Conservation (phyloP, 2,113 vertebrate species). For the Orthonyx spaldingii region DNA sequence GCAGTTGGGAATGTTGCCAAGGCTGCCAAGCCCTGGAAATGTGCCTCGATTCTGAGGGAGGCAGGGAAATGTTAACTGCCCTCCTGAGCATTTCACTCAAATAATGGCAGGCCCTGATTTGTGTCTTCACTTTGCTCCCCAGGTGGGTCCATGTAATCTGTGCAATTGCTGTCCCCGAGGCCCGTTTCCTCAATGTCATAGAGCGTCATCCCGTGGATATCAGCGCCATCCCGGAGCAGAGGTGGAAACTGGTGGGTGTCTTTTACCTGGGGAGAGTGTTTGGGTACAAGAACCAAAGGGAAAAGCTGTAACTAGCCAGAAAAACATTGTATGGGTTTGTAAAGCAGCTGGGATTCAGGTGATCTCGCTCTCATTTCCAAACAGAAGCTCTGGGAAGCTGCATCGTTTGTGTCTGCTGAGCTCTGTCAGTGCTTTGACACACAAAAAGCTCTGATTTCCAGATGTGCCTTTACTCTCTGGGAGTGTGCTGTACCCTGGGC, state of each 20-base stretch:
- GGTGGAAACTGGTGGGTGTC: slow-evolving; percentile 87
- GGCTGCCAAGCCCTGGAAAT: background rate
- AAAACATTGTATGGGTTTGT: background rate
- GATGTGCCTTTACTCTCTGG: background rate
- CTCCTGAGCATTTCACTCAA: background rate
- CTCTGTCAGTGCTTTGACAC: background rate
- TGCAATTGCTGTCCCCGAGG: slow-evolving; percentile 90
- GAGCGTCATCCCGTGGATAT: slow-evolving; percentile 92
- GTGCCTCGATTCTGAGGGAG: background rate
- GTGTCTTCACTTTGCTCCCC: background rate
- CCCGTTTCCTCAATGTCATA: slow-evolving; percentile 83
- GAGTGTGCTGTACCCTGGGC: background rate
- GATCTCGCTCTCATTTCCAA: background rate
- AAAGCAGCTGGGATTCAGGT: background rate
- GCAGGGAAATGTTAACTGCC: slow-evolving; percentile 34
- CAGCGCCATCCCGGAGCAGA: slow-evolving; percentile 85
- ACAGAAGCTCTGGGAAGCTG: background rate
- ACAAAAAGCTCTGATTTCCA: background rate
- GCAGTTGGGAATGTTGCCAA: background rate
- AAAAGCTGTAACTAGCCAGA: background rate
- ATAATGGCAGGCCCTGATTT: background rate
- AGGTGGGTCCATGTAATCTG: slow-evolving; percentile 97
- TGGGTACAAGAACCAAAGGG: background rate
- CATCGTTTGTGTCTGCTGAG: background rate
- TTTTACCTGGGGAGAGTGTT: background rate